Evolutionary conservation across 2,797 vertebrate genomes (phyloP).

Genomic region (Gambusia yucatana): DNA sequence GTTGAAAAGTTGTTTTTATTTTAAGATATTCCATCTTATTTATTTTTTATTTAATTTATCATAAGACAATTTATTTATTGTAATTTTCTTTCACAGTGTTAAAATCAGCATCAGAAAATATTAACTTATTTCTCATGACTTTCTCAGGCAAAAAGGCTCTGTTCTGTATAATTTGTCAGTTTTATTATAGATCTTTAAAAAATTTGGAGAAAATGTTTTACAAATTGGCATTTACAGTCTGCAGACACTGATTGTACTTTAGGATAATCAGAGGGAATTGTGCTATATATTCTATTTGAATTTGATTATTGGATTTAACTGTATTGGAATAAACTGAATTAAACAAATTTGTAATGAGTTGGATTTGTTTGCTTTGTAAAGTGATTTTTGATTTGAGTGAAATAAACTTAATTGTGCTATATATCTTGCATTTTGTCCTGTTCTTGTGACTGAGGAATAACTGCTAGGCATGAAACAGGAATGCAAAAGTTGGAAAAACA

Average conservation of each 20-base stretch:
- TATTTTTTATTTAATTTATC: slow-evolving; percentile 45
- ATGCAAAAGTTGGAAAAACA: neutral
- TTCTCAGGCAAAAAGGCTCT: neutral
- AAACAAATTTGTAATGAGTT: neutral
- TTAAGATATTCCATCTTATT: slow-evolving; percentile 17
- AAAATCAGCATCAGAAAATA: slow-evolving; percentile 18
- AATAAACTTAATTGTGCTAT: neutral
- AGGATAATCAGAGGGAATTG: neutral
- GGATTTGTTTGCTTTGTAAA: neutral
- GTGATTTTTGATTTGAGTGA: neutral
- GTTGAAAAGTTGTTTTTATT: slow-evolving; percentile 1
- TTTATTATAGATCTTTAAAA: neutral
- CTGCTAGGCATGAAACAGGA: neutral
- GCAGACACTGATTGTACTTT: neutral
- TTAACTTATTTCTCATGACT: slow-evolving; percentile 14
- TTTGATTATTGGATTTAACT: neutral
- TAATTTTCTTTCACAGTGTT: slow-evolving; percentile 6
- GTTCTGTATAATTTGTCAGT: neutral
- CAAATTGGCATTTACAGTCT: neutral
- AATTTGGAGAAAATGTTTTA: neutral
- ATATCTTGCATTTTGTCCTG: neutral
- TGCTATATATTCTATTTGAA: neutral
- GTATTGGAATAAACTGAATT: slow-evolving; percentile 2
- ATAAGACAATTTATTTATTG: slow-evolving; percentile 50
- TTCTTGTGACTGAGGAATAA: neutral